These are phyloP conservation scores for Parazoanthus swiftii DNA, from an alignment of 92 coral and sea anemone genomes.

Conservation along the genomic window DNA sequence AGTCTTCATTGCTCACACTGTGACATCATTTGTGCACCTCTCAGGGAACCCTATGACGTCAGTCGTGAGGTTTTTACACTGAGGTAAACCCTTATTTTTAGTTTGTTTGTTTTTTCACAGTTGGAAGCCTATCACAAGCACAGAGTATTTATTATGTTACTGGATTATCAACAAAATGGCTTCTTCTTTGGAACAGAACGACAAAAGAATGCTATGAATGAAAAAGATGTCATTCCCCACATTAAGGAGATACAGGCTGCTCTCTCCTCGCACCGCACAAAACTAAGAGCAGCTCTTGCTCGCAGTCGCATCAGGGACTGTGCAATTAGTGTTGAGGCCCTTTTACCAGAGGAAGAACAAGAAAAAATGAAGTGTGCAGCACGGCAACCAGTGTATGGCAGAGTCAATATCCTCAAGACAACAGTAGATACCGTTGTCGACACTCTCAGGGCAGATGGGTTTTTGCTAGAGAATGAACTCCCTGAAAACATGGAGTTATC, in stretches of 20 bases:
- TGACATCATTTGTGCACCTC: too few species aligned
- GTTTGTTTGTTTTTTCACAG: conserved; percentile 43
- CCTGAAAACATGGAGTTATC: conserved; percentile 47
- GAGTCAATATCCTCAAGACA: conserved; percentile 78
- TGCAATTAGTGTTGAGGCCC: conserved; percentile 97
- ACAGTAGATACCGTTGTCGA: conserved; percentile 61
- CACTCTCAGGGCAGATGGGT: conserved; percentile 68
- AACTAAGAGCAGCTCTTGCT: conserved; percentile 93
- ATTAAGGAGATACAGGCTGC: conserved; percentile 89
- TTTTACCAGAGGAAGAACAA: conserved; percentile 94
- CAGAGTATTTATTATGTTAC: conserved; percentile 82
- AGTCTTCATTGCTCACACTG: too few species aligned
- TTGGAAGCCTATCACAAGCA: conserved; percentile 93
- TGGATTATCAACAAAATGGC: conserved; percentile 97
- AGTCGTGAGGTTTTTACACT: too few species aligned
- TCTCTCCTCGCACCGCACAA: conserved; percentile 70
- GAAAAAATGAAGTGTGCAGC: conserved; percentile 87
- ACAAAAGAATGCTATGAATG: conserved; percentile 53
- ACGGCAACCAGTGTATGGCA: conserved; percentile 86
- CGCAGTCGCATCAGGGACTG: conserved; percentile 91
- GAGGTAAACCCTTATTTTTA: too few species aligned
- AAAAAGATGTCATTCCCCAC: conserved; percentile 71
- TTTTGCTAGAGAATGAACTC: conserved; percentile 59
- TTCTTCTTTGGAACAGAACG: conserved; percentile 91
- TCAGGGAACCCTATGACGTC: too few species aligned